A percentile compares a stretch with the other conserved stretches of the same genome.
phyloP scores from a whole-genome alignment of 2,113 vertebrate species.

The Nothoprocta pentlandii region DNA sequence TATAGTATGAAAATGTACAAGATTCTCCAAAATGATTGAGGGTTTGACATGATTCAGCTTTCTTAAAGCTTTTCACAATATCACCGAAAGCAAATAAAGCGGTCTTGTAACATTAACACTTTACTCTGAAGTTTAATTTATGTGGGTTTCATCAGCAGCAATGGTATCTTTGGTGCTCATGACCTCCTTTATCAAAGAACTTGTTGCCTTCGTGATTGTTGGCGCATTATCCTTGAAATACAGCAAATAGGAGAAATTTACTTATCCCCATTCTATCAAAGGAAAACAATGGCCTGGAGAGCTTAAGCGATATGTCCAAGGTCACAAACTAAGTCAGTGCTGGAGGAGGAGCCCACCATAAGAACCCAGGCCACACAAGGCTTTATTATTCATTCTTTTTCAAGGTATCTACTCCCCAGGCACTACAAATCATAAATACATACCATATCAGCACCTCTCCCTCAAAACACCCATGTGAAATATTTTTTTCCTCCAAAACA shows the following conservation, averaged over 20 bases:
- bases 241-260: neutral
- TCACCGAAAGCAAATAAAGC: neutral
- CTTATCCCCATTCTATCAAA: neutral
- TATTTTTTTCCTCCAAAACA: neutral
- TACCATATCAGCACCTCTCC: neutral
- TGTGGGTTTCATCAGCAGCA: constrained; percentile 47
- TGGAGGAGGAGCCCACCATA: neutral
- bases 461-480: neutral
- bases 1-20: neutral
- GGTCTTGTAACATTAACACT: constrained; percentile 13
- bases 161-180: neutral
- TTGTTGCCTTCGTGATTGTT: neutral
- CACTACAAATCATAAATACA: neutral
- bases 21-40: neutral
- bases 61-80: constrained; percentile 23
- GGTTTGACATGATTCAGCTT: neutral
- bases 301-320: neutral
- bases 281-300: neutral
- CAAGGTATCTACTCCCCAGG: neutral
- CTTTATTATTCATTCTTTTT: neutral
- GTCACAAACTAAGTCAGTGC: rapidly evolving
- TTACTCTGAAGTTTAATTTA: constrained; percentile 54
- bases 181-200: neutral
- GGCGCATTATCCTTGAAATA: neutral
- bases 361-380: neutral